Conservation (phyloP, 2,113 vertebrate species). For the Tursiops truncatus region DNA sequence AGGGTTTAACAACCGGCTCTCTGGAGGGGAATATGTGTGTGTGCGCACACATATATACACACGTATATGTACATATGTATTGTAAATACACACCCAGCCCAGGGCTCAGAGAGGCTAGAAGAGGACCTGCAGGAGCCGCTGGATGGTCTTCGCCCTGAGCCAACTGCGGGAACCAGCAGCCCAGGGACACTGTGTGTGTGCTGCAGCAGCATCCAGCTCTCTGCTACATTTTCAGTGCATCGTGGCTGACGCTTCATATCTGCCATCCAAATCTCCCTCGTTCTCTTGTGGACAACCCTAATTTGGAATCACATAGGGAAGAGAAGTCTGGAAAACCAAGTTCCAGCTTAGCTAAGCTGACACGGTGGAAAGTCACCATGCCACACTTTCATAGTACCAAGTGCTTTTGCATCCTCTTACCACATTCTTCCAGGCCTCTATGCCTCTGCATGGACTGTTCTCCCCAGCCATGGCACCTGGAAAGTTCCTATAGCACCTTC, state of each 20-base stretch:
- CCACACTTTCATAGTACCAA: not conserved
- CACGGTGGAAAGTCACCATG: not conserved
- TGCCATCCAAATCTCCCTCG: not conserved
- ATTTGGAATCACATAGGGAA: not conserved
- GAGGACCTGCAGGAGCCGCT: not conserved
- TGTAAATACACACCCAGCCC: not conserved
- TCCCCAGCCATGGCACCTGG: not conserved
- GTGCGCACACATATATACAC: not conserved
- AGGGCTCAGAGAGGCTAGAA: not conserved
- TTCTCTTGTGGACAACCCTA: not conserved
- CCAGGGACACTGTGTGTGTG: rapidly evolving
- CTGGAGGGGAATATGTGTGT: not conserved
- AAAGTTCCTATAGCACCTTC: not conserved
- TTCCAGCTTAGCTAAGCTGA: not conserved
- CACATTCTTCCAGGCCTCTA: not conserved
- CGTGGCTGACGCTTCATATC: not conserved
- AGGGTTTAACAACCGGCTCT: not conserved
- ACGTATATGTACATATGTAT: not conserved
- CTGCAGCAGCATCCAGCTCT: rapidly evolving
- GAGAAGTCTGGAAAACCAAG: not conserved
- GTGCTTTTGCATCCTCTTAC: no score
- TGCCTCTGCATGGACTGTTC: not conserved
- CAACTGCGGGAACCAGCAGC: not conserved
- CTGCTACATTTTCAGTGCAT: rapidly evolving
- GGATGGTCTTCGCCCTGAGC: not conserved